Base-by-base conservation (phyloP, 2,888 invertebrate genomes). In the Lypha dubia region DNA sequence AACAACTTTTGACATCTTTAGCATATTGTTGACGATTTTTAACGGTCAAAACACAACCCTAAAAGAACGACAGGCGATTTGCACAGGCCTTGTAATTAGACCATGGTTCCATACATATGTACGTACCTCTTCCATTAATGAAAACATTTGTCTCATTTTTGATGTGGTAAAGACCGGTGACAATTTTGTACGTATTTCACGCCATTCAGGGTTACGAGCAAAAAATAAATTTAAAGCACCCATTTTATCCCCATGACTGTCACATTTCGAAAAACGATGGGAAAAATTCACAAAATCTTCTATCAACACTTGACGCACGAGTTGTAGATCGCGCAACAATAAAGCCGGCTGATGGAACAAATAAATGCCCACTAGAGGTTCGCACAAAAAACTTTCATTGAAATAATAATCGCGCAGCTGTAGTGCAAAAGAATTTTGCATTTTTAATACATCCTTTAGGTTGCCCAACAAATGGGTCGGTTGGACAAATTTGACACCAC, bases 291-390 rank as follows among this genome's bases (percentile, higher is more conserved):
- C 91, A 76, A 93, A 93, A 77, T 93, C 93, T 71, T 92, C 93
- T 13, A 93, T 88, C 11, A 93, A 87, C 1, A 93, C 87, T 15
- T 90, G 89, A 65, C 93, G 93, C 3, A 93, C 89, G 28, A 93
- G 85, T 20, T 92, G 92, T 0, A 92, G 92, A 82, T 93, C 93
- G 15, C 93, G 91, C 17, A 92, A 87, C 38, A 93, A 74, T 28
- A 93, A 76, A 1, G 90, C 90, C 1, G 93, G 93, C 75, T 92
- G 92, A 86, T 93, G 92, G 79, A 93, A 92, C n/a, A 93, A 89
- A 89, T 91, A 88, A 86, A 93, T 86, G 88, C 93, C 89, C 86
- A 90, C 88, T 73, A 93, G 75, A 68, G 92, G 87, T 86, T 88
- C 86, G 85, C 90, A 75, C 88, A 87, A 56, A 77, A 88, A 86